Evolutionary conservation across 2,113 vertebrate genomes (phyloP).

Genomic region (Cheirogaleus medius): DNA sequence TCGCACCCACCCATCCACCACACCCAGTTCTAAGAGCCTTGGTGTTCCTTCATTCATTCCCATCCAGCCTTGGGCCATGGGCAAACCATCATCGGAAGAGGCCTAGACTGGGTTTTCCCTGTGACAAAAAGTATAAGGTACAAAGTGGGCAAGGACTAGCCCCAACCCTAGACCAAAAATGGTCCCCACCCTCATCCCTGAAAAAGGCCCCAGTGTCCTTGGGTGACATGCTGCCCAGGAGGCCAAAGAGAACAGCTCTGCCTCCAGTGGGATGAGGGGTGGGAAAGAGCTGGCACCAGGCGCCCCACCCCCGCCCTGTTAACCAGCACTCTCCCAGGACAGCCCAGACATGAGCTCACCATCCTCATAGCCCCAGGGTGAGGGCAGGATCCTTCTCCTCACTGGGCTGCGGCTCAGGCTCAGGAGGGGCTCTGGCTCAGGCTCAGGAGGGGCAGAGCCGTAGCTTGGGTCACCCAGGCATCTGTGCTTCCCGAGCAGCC

Average conservation of each 20-base stretch:
- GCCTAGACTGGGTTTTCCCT: not conserved
- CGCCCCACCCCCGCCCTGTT: not conserved
- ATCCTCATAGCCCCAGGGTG: conserved; percentile 33
- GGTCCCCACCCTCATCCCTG: not conserved
- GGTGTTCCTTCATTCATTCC: not conserved
- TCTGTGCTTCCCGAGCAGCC: not conserved
- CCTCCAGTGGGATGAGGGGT: not conserved
- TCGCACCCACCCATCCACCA: no score
- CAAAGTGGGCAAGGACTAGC: not conserved
- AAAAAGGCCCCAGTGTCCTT: not conserved
- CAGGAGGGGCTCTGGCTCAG: no score
- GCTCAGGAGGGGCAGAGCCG: not conserved
- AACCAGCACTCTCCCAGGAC: conserved; percentile 56
- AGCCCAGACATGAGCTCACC: conserved; percentile 77
- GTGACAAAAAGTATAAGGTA: not conserved
- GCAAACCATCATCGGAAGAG: not conserved
- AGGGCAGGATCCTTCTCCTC: conserved; percentile 21
- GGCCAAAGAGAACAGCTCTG: not conserved
- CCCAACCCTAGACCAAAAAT: not conserved
- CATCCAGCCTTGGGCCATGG: not conserved
- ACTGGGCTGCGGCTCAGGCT: not conserved
- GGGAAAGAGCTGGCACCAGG: not conserved
- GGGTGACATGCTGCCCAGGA: not conserved
- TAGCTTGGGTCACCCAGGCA: not conserved
- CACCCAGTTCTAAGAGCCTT: not conserved